Base-by-base conservation (phyloP, 2,888 invertebrate genomes). In the Archaeoteleia sp. region DNA sequence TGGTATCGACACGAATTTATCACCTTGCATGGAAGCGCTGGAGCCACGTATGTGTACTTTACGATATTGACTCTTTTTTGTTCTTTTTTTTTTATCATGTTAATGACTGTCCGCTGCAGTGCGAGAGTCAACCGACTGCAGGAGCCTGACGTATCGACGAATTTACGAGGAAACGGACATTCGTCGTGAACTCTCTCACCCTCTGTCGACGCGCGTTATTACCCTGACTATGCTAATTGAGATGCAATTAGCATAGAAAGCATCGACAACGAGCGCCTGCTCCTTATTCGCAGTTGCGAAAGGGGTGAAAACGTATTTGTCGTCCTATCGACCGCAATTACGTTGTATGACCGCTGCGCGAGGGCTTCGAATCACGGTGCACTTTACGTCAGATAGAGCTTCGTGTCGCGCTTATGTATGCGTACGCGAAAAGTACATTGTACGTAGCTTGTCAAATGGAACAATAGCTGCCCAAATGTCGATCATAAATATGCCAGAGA, bases 101-200 rank as follows among this genome's bases (percentile, higher is more conserved):
- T 71, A 74, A 74, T 72, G 49, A 15, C 34, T 60, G 63, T 65
- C 65, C 69, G 68, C 66, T 37, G 20, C 67, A 20, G 49, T 40
- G 57, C 53, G 43, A 60, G 67, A 67, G 69, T 65, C 27, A 49
- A 23, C 67, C 32, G 60, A 37, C 42, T 17, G 60, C 53, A 13
- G 45, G 23, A 58, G 40, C 55, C 27, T 66, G 72, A 74, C 74
- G 76, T 79, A 82, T 83, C 83, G 83, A 83, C 78, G 82, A 82
- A 83, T 83, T 83, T 83, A 83, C 77, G 83, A 83, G 75, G 74
- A 82, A 83, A 82, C 82, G 80, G 78, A 81, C 81, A 74, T 76
- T 68, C 70, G 61, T 48, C 67, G 67, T 54, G 54, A 60, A 57
- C 65, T 60, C 61, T 65, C 67, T 70, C 65, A 65, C 70, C 60